Evolutionary conservation across 2,888 invertebrate genomes (phyloP), one percentile per base, ranked within the genome.

Genomic region (Heliothis peltigera): DNA sequence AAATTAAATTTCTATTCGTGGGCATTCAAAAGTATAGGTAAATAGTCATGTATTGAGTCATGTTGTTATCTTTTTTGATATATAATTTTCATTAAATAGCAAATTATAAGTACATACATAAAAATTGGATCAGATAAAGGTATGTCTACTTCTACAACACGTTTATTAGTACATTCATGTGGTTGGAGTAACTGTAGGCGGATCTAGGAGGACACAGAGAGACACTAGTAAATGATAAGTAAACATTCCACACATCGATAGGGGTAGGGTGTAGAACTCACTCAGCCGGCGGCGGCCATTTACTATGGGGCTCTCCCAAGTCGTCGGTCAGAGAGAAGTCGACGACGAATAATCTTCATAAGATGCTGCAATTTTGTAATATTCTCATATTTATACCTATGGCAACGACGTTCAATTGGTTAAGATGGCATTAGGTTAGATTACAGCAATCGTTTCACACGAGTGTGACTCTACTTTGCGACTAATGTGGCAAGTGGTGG

Each of bases 331-430:
- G 94, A 96, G 96, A 92, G 96, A 96, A 85, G 96, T 96, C 92
- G 96, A 96, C 92, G 96, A 96, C 89, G 96, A 96, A 95, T 96
- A 96, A 94, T 96, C 96, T 95, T 96, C 96, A 95, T 95, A 96
- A 93, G 96, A 96, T 95, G 96, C 96, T 96, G 96, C 95, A 96
- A 96, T 92, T 93, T 93, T 94, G 93, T 93, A 94, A 94, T 88
- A 94, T 93, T 93, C 92, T 88, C 92, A 94, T 92, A 93, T 92
- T 94, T 94, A 94, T 91, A 94, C 94, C 93, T 94, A 94, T 90
- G 91, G 93, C 92, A 93, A 93, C 82, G 92, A 93, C 83, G 91
- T 89, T 87, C 75, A 90, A 92, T 91, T 87, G 90, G 90, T 93
- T 93, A 92, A 88, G 86, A 87, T 85, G 84, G 82, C 82, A 83